Percentiles rank a stretch among this genome's conserved stretches.
phyloP scores from a whole-genome alignment of 1,140 invertebrate species.

The Aphaenogaster ashmeadi region DNA sequence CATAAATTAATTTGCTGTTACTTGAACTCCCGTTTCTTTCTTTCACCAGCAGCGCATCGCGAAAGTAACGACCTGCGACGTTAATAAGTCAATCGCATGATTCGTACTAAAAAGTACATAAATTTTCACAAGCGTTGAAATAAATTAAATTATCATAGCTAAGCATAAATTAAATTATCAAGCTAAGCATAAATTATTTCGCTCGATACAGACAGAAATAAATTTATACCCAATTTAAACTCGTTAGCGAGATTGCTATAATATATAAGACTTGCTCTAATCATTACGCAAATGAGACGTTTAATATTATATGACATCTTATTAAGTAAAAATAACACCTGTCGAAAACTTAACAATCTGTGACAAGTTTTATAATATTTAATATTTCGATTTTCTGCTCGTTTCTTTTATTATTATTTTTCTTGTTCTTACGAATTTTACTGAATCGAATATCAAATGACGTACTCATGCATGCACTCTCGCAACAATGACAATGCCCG shows the following conservation, averaged over 20 bases:
- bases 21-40: not conserved
- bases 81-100: conserved; percentile 46
- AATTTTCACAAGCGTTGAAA: conserved; percentile 1
- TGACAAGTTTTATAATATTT: no score
- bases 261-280: not conserved
- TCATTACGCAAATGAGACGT: not conserved
- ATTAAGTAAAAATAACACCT: not conserved
- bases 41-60: not conserved
- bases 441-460: not conserved
- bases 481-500: not conserved
- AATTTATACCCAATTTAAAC: conserved; percentile 7
- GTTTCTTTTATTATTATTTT: not conserved
- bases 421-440: not conserved
- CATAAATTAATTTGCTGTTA: conserved; percentile 68
- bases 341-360: not conserved
- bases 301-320: not conserved
- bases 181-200: conserved; percentile 38
- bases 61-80: conserved; percentile 36
- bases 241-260: not conserved
- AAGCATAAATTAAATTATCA: conserved; percentile 24
- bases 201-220: conserved; percentile 6
- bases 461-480: not conserved
- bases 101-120: conserved; percentile 49
- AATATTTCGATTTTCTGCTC: conserved; percentile 20
- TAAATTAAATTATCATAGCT: conserved; percentile 36